phyloP scores from a whole-genome alignment of 2,113 vertebrate genomes.

The Percina caprodes region DNA sequence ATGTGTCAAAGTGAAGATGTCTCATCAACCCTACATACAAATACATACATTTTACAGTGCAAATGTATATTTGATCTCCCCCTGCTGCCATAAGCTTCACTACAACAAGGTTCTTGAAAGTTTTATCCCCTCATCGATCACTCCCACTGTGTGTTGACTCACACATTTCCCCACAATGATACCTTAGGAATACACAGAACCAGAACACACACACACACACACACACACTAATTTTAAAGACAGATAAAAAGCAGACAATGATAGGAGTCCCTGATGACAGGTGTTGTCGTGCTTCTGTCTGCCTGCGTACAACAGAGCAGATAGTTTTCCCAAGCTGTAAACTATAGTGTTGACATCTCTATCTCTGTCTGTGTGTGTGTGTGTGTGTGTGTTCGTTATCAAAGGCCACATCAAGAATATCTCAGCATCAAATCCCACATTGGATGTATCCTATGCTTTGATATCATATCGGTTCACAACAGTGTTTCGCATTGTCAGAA shows the following conservation, averaged over 20 bases:
- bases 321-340: conserved; percentile 25
- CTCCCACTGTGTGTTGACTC: not conserved
- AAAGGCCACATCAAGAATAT: conserved; percentile 7
- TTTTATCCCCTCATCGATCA: not conserved
- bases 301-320: conserved; percentile 4
- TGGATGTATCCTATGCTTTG: not conserved
- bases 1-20: not conserved
- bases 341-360: conserved; percentile 14
- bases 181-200: conserved; percentile 24
- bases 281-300: conserved; percentile 22
- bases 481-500: not conserved
- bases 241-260: conserved; percentile 8
- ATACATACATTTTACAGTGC: not conserved
- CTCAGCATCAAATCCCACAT: not conserved
- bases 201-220: conserved; percentile 2
- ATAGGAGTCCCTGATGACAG: conserved; percentile 25
- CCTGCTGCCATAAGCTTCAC: not conserved
- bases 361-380: not conserved
- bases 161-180: not conserved
- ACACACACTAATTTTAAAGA: conserved; percentile 15
- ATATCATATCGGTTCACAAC: not conserved
- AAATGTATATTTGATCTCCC: not conserved
- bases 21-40: not conserved
- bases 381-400: not conserved
- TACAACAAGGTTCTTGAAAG: conserved; percentile 9